phyloP scores from a whole-genome alignment of 2,888 invertebrate species.

The Mellilla xanthometata region DNA sequence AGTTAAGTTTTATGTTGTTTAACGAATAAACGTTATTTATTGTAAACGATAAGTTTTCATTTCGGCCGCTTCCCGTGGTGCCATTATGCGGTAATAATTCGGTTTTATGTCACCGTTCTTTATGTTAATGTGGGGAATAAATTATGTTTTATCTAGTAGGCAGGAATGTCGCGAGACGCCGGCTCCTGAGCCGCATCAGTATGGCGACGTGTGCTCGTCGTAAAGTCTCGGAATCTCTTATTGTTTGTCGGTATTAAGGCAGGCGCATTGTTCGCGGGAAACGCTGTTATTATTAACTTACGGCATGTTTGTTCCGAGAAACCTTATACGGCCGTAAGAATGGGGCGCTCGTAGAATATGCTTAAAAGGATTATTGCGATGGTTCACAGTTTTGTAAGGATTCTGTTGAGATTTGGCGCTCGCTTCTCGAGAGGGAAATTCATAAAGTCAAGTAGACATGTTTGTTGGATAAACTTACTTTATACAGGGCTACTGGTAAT shows the following conservation, averaged over 20 bases:
- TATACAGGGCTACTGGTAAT: too few relatives aligned
- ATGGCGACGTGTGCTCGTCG: slow-evolving; percentile 18
- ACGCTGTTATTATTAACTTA: slow-evolving; percentile 8
- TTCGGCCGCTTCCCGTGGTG: slow-evolving; percentile 31
- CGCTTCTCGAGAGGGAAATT: background rate
- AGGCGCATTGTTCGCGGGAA: slow-evolving; percentile 9
- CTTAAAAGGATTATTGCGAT: slow-evolving; percentile 13
- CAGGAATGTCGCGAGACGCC: slow-evolving; percentile 17
- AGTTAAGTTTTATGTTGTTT: slow-evolving; percentile 55
- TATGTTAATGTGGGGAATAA: slow-evolving; percentile 40
- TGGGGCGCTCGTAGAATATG: background rate
- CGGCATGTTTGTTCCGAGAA: slow-evolving; percentile 4
- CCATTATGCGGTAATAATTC: slow-evolving; percentile 39
- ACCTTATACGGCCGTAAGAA: slow-evolving; percentile 6
- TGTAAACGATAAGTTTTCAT: slow-evolving; percentile 44
- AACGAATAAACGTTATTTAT: slow-evolving; percentile 73
- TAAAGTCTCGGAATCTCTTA: slow-evolving; percentile 12
- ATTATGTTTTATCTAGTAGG: slow-evolving; percentile 35
- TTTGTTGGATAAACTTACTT: too few relatives aligned
- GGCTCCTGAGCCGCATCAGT: slow-evolving; percentile 20
- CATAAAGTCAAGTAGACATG: background rate
- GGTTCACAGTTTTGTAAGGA: background rate
- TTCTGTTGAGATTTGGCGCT: slow-evolving; percentile 3
- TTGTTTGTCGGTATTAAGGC: slow-evolving; percentile 9
- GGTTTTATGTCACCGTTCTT: slow-evolving; percentile 38